A percentile compares a stretch with the other conserved stretches of the same genome.
Conservation (phyloP, 2,797 vertebrate species). For the Macrochelys suwanniensis region DNA sequence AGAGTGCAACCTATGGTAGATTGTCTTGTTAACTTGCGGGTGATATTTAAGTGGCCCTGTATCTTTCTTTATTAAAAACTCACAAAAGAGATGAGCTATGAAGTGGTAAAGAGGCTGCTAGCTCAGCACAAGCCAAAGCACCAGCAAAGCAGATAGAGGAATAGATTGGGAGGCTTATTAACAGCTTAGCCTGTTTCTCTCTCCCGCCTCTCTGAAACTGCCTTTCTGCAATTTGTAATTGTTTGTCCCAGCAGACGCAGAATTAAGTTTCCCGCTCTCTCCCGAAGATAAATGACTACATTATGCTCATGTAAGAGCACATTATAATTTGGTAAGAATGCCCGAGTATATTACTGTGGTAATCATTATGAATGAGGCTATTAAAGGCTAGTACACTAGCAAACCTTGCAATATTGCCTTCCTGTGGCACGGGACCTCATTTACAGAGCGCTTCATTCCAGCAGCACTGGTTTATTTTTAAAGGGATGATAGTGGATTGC, state of each 20-base stretch:
- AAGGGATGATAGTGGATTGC: not conserved
- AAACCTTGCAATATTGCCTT: slow-evolving; percentile 28
- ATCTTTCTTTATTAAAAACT: slow-evolving; percentile 3
- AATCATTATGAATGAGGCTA: slow-evolving; percentile 50
- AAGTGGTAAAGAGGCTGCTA: not conserved
- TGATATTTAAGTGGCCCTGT: not conserved
- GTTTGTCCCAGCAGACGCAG: slow-evolving; percentile 5
- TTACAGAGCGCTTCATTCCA: not conserved
- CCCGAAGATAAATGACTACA: slow-evolving; percentile 14
- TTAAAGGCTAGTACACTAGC: slow-evolving; percentile 16
- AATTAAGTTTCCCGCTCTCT: slow-evolving; percentile 13
- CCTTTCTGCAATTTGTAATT: slow-evolving; percentile 4
- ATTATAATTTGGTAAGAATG: slow-evolving; percentile 35
- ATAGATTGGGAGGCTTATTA: not conserved
- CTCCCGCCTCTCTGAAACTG: not conserved
- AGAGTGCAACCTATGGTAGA: not conserved
- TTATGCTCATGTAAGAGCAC: slow-evolving; percentile 38
- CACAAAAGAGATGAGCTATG: not conserved
- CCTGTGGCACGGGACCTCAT: not conserved
- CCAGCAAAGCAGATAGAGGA: not conserved
- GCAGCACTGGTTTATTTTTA: not conserved
- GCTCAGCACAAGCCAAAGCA: slow-evolving; percentile 7
- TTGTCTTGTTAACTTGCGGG: not conserved
- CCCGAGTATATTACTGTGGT: slow-evolving; percentile 12
- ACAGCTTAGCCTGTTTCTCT: not conserved